phyloP scores from a whole-genome alignment of 2,113 vertebrate genomes.

The Dasyprocta punctata region DNA sequence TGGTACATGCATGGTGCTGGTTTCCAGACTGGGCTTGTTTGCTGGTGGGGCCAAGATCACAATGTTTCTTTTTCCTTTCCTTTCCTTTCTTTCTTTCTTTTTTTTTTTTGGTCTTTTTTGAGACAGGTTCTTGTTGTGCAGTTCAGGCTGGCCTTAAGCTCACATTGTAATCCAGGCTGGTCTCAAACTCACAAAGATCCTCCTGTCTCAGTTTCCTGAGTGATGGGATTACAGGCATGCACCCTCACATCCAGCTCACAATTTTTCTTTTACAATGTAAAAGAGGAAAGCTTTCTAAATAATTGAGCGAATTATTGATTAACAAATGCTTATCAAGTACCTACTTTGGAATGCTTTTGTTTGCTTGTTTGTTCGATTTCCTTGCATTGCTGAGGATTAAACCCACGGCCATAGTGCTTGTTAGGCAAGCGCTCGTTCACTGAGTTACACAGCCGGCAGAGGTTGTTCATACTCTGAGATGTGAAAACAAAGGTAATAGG shows the following conservation, averaged over 20 bases:
- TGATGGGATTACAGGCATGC: no score
- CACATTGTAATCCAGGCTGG: no score
- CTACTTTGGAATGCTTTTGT: neutral
- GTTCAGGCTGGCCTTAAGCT: no score
- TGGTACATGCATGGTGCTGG: no score
- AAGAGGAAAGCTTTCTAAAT: neutral
- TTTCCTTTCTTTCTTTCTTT: no score
- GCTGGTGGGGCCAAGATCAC: no score
- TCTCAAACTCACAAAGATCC: no score
- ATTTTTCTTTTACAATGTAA: neutral
- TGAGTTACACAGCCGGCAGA: neutral
- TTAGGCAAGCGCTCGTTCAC: neutral
- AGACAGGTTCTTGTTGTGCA: no score
- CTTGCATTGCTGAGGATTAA: neutral
- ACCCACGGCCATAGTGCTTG: neutral
- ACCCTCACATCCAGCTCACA: neutral
- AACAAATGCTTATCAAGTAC: neutral
- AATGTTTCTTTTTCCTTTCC: no score
- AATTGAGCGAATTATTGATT: neutral
- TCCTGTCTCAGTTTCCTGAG: no score
- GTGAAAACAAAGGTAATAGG: constrained; percentile 19
- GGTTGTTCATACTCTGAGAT: neutral
- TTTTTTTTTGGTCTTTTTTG: no score
- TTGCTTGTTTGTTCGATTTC: neutral
- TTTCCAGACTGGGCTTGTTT: no score